phyloP scores from a whole-genome alignment of 2,113 vertebrate species.

The Ophiodon elongatus region DNA sequence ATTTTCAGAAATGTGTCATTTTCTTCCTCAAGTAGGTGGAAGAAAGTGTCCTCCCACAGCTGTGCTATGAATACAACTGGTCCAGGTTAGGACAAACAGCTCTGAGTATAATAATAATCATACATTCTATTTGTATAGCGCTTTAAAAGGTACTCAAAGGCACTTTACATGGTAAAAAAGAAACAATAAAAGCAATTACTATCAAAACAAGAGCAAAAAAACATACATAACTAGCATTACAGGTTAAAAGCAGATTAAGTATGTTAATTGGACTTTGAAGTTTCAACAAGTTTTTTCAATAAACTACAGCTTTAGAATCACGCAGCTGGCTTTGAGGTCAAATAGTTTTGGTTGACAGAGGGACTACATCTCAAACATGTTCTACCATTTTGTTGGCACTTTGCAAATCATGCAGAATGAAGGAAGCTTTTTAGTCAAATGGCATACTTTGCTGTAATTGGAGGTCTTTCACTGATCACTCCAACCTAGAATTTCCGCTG shows the following conservation, averaged over 20 bases:
- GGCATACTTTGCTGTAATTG: constrained; percentile 50
- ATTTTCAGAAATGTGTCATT: constrained; percentile 9
- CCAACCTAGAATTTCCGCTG: constrained; percentile 61
- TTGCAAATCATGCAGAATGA: constrained; percentile 32
- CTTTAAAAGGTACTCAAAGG: too few relatives aligned
- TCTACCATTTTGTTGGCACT: constrained; percentile 12
- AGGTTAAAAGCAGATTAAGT: not conserved
- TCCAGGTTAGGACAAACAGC: constrained; percentile 7
- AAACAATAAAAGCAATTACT: too few relatives aligned
- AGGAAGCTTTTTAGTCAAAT: constrained; percentile 21
- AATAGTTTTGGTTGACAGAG: constrained; percentile 24
- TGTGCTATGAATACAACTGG: not conserved
- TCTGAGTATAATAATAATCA: constrained; percentile 1
- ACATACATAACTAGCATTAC: too few relatives aligned
- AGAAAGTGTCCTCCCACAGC: constrained; percentile 30
- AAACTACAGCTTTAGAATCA: constrained; percentile 4
- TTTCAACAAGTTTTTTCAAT: constrained; percentile 33
- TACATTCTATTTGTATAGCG: too few relatives aligned
- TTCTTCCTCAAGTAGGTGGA: not conserved
- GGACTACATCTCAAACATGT: not conserved
- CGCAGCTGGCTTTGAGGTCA: constrained; percentile 24
- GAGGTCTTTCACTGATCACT: constrained; percentile 60
- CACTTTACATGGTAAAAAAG: too few relatives aligned
- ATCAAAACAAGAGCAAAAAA: too few relatives aligned
- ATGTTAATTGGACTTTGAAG: constrained; percentile 25